Percentiles rank a stretch among this genome's conserved stretches.
Conservation (phyloP, 2,888 invertebrate species). For the Nomada ferruginata region DNA sequence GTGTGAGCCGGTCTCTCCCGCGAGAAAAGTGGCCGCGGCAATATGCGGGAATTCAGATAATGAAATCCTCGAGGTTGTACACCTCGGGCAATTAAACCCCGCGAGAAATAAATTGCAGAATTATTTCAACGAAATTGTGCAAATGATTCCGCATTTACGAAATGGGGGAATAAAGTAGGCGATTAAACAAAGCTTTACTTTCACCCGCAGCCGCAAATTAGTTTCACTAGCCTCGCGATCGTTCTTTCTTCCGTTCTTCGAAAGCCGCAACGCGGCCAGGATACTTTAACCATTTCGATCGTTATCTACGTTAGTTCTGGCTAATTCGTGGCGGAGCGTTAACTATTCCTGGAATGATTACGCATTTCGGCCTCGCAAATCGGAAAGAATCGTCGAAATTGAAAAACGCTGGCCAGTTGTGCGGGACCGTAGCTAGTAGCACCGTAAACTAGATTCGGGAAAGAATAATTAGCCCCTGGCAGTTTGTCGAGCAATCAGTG, state of each 20-base stretch:
- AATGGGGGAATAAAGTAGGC: conserved; percentile 43
- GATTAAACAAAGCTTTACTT: conserved; percentile 77
- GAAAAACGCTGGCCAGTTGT: conserved; percentile 5
- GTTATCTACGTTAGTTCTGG: conserved; percentile 2
- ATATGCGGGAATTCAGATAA: not conserved
- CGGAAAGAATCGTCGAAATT: not conserved
- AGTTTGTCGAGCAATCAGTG: conserved; percentile 52
- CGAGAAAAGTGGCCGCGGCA: not conserved
- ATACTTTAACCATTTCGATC: conserved; percentile 8
- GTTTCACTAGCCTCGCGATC: conserved; percentile 1
- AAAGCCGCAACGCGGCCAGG: conserved; percentile 8
- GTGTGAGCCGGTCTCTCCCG: not conserved
- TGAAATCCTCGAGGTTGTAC: not conserved
- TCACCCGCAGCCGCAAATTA: conserved; percentile 54
- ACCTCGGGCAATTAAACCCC: not conserved
- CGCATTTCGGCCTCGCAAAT: not conserved
- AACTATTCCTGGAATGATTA: not conserved
- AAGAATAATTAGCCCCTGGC: conserved; percentile 55
- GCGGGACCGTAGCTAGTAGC: conserved; percentile 6
- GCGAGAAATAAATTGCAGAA: not conserved
- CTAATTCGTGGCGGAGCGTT: conserved; percentile 14
- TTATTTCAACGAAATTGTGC: not conserved
- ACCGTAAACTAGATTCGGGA: conserved; percentile 47
- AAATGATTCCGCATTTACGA: no score
- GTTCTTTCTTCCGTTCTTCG: conserved; percentile 29